Evolutionary conservation across 2,888 invertebrate genomes (phyloP), one percentile per base, ranked within the genome.

Genomic region (Microctonus hyperodae): DNA sequence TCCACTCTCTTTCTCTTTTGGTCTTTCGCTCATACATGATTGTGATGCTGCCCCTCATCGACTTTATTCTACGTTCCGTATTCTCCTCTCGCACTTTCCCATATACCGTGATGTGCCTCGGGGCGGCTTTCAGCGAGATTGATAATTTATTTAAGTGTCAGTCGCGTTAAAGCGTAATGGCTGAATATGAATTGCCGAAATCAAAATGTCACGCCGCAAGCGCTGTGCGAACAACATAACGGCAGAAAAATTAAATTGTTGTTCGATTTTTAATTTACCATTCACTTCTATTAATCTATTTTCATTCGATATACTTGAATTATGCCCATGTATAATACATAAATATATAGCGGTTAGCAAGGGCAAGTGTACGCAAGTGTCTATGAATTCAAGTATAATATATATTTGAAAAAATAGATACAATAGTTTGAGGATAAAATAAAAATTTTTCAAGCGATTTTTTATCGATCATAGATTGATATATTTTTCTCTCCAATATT

Each of bases 141-240:
- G 77, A 77, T 79, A 76, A 79, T 79, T 79, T 77, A 79, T 79
- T 79, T 78, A 78, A 78, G 75, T 77, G 74, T 76, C 72, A 70
- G 63, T 59, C 65, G 71, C 73, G 75, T 75, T 76, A 73, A 74
- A 78, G 74, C 73, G 73, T 76, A 76, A 76, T 73, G 72, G 72
- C 67, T 71, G 72, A 35, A 61, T 37, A 57, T 68, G 70, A 70
- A 73, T 74, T 67, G 72, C 65, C 57, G 65, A 71, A 77, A 76
- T 76, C 72, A 75, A 73, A 75, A 76, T 73, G 72, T 65, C 59
- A 67, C 59, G 50, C 62, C 68, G 53, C 65, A 68, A 70, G 68
- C 68, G 65, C 70, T 64, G 33, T 31, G 63, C 55, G 61, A 65
- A 65, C 51, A 65, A 16, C 28, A 59, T 37, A 28, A 44, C 33